Conservation (phyloP, 2,113 vertebrate genomes). For the Malaclemys terrapin region DNA sequence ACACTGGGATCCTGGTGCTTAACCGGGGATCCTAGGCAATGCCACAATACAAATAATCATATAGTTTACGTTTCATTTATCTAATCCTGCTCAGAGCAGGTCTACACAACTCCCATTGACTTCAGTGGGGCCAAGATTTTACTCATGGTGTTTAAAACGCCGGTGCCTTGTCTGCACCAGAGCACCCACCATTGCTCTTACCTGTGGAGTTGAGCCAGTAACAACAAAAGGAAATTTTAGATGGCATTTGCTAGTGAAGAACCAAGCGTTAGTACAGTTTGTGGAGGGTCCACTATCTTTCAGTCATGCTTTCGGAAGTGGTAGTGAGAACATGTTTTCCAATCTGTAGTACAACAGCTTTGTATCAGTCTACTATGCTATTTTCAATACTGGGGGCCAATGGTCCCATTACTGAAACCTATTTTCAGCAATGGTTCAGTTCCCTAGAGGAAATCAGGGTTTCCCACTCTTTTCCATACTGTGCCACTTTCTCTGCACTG, state of each 20-base stretch:
- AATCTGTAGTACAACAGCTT: neutral
- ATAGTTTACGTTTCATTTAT: neutral
- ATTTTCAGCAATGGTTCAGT: neutral
- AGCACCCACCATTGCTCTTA: neutral
- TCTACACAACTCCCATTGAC: neutral
- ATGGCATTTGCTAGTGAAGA: neutral
- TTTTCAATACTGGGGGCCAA: neutral
- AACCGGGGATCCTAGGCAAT: neutral
- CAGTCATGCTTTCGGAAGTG: neutral
- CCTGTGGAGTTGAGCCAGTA: neutral
- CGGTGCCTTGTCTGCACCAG: neutral
- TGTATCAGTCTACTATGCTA: neutral
- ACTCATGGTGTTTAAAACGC: neutral
- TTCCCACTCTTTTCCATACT: neutral
- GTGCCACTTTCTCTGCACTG: neutral
- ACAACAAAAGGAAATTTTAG: neutral
- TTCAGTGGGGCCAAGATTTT: neutral
- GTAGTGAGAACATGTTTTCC: neutral
- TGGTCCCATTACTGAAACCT: neutral
- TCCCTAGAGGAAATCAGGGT: neutral
- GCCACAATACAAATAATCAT: neutral
- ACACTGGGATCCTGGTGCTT: neutral
- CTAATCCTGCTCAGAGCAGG: neutral
- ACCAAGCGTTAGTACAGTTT: neutral
- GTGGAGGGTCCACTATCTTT: too few relatives aligned